A percentile compares a stretch with the other conserved stretches of the same genome.
These are phyloP conservation scores for Cynocephalus volans DNA, from an alignment of 2,113 vertebrate species.

Conservation along the genomic window DNA sequence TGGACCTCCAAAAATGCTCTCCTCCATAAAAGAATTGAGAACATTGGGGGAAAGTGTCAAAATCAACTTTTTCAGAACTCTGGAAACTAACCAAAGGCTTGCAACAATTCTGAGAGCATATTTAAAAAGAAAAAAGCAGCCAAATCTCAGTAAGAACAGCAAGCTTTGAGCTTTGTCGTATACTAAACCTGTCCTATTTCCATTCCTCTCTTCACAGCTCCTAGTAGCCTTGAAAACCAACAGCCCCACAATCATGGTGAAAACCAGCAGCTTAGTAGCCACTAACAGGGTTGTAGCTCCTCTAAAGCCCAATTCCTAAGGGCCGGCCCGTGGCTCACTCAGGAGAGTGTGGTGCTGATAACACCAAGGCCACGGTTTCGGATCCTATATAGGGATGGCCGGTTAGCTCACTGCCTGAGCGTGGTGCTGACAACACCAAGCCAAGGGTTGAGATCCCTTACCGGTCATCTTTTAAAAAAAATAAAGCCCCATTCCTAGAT, in stretches of 20 bases:
- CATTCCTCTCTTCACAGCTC: neutral
- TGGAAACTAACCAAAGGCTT: neutral
- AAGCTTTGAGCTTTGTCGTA: neutral
- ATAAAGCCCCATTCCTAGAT: neutral
- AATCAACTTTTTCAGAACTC: neutral
- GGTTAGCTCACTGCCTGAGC: no score
- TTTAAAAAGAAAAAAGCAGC: neutral
- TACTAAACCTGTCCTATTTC: neutral
- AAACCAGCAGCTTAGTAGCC: constrained; percentile 17
- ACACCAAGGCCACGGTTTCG: no score
- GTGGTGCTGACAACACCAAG: no score
- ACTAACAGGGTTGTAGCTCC: neutral
- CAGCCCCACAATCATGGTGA: neutral
- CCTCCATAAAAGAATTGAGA: neutral
- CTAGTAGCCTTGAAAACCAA: neutral
- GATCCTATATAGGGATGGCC: no score
- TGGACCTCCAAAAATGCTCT: neutral
- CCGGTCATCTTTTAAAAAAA: no score
- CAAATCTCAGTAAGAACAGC: neutral
- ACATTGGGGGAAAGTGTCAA: neutral
- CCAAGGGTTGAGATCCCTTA: no score
- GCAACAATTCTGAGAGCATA: neutral
- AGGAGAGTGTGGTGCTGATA: no score
- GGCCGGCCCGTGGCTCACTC: no score
- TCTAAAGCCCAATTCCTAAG: neutral